Percentiles rank a stretch among this genome's conserved stretches.
Conservation (phyloP, 1,140 invertebrate genomes). For the Drosophila busckii region DNA sequence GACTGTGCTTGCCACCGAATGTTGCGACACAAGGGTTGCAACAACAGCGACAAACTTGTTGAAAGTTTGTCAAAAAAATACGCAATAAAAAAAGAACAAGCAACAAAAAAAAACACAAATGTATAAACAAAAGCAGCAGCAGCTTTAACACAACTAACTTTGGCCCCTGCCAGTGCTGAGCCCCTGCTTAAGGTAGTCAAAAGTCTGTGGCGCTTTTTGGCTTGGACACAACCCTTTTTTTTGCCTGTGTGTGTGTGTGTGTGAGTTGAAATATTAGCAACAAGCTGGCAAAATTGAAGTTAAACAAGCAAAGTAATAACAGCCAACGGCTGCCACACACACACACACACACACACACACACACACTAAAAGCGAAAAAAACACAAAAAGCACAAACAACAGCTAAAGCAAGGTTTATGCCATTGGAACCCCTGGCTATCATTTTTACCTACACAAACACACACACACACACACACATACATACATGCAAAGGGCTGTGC, state of each 20-base stretch:
- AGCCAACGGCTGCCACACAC: conserved; percentile 22
- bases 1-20: conserved; percentile 4
- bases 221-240: conserved; percentile 44
- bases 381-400: conserved; percentile 11
- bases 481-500: too few species aligned
- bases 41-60: conserved; percentile 54
- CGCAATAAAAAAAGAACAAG: conserved; percentile 5
- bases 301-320: conserved; percentile 37
- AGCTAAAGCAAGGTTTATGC: conserved; percentile 1
- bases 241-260: too few species aligned
- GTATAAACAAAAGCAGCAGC: background rate
- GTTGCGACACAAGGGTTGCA: conserved; percentile 54
- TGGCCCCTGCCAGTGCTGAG: too few species aligned
- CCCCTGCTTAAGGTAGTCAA: too few species aligned
- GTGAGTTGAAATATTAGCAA: conserved; percentile 50
- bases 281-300: conserved; percentile 51
- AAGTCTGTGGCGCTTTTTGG: background rate
- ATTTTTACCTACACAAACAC: too few species aligned
- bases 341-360: too few species aligned
- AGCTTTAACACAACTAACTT: too few species aligned
- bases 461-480: too few species aligned
- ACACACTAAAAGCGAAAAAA: too few species aligned
- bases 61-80: conserved; percentile 39
- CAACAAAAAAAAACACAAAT: conserved; percentile 2
- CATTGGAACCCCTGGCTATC: too few species aligned